These are phyloP conservation scores for Ruditapes philippinarum DNA, from an alignment of 1,140 invertebrate genomes.

Conservation along the genomic window DNA sequence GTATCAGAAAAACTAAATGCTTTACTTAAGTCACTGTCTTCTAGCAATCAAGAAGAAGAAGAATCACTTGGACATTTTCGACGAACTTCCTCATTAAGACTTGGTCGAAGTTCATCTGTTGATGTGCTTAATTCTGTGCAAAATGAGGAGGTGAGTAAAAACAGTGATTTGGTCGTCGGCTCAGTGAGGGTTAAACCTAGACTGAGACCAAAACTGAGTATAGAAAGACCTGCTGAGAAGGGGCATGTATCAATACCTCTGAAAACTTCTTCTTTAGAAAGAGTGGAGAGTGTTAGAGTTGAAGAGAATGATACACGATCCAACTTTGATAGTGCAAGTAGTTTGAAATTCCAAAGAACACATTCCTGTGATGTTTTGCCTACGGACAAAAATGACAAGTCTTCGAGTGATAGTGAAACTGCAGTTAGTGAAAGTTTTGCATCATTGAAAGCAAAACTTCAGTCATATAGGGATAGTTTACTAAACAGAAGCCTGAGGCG, in stretches of 20 bases:
- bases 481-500: conserved; percentile 73
- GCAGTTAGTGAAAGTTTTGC: conserved; percentile 78
- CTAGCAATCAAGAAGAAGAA: conserved; percentile 58
- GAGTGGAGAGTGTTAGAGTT: not conserved
- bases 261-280: conserved; percentile 41
- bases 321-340: not conserved
- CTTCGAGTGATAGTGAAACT: conserved; percentile 40
- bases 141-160: conserved; percentile 17
- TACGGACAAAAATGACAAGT: conserved; percentile 40
- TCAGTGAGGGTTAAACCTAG: conserved; percentile 59
- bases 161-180: conserved; percentile 52
- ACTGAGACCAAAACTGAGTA: conserved; percentile 40
- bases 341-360: conserved; percentile 63
- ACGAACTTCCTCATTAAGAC: conserved; percentile 75
- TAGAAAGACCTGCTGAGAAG: conserved; percentile 12
- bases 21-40: conserved; percentile 81
- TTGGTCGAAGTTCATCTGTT: conserved; percentile 72
- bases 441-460: conserved; percentile 82
- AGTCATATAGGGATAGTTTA: conserved; percentile 81
- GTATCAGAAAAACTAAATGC: conserved; percentile 82
- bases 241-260: conserved; percentile 51
- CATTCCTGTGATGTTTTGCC: conserved; percentile 73
- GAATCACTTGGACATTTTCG: conserved; percentile 66
- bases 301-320: not conserved
- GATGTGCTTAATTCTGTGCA: conserved; percentile 65